Evolutionary conservation across 92 coral and sea anemone species (phyloP), one percentile per base, ranked within the genome.

Genomic region (Anthopleura xanthogrammica): DNA sequence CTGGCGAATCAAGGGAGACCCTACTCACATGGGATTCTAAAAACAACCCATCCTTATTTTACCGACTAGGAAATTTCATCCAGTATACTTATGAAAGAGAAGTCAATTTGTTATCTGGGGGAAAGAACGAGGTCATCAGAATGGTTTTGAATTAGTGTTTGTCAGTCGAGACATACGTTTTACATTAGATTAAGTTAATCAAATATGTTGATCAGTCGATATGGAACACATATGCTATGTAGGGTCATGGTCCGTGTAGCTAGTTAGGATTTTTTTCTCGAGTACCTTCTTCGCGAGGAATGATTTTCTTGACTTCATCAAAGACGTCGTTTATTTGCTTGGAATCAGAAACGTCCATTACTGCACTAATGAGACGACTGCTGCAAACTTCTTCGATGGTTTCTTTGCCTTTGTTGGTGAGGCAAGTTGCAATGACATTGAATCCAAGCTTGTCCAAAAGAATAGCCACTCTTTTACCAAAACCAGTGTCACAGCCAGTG

Each of bases 401-500:
- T 78, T 82, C 79, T 39, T 88, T 90, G 46, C 98, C 98, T 41
- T 88, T 90, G 52, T 84, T 83, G 10, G 95, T 94, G 57, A 94
- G 79, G 80, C 98, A 94, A 16, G 98, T 86, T 62, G 98, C 98
- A 77, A 94, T 83, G 57, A 94, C 98, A 72, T 39, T 22, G 55
- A 90, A 87, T 71, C 98, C 98, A 73, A 92, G 78, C 87, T 87
- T 57, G 73, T 94, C 94, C 70, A 94, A 62, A 22, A 78, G 91
- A 77, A 83, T 88, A 50, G 98, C 98, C 13, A 87, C 84, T 72
- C 79, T 81, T 41, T 71, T 85, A 2, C 98, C 98, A 66, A 94
- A 94, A 1, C 98, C 98, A 2, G 95, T 85, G 80, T 92, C 96
- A 77, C 98, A 94, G 68, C 98, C 98, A 2, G 98, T 94, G 65